Evolutionary conservation across 2,888 invertebrate genomes (phyloP), one percentile per base, ranked within the genome.

Genomic region (Apodemia duryi): DNA sequence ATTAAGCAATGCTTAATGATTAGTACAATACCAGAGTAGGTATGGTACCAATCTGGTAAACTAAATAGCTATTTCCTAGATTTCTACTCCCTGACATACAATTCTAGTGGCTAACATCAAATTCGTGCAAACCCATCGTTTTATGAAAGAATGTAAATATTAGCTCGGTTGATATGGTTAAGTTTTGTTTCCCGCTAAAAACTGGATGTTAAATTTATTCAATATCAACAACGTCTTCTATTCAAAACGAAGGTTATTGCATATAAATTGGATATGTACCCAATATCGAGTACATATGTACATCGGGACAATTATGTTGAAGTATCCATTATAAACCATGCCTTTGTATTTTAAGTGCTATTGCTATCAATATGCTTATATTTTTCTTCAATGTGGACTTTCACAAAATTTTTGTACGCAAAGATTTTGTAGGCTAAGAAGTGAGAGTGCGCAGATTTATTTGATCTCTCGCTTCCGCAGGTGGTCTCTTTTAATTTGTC

Each of bases 301-400:
- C 13, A 57, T 35, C 13, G 6, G 57, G 10, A 32, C 57, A 57
- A 57, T 57, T 32, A 57, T 35, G 13, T 29, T 57, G 57, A 57
- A 57, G 57, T 6, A 57, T 32, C 57, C 13, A 57, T 57, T 57
- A 35, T 6, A 57, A 13, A 13, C n/a, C 49, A 6, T 32, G 32
- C 29, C 32, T 57, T 57, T 57, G 57, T 57, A 57, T 57, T 29
- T 57, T 32, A 57, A 32, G 57, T 32, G 57, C 57, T 13, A 13
- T 57, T 57, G 57, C 35, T 57, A 32, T 29, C 6, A 5, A 11
- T 35, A 6, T n/a, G 49, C 49, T n/a, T 49, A n/a, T 49, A 49
- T 49, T 49, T 49, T 49, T 13, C 46, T n/a, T 2, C 2, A 49
- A 49, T 49, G n/a, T 49, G 6, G 2, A 13, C n/a, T n/a, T 49